Evolutionary conservation across 2,888 invertebrate species (phyloP), one percentile per base, ranked within the genome.

Genomic region (Lithophane socia): DNA sequence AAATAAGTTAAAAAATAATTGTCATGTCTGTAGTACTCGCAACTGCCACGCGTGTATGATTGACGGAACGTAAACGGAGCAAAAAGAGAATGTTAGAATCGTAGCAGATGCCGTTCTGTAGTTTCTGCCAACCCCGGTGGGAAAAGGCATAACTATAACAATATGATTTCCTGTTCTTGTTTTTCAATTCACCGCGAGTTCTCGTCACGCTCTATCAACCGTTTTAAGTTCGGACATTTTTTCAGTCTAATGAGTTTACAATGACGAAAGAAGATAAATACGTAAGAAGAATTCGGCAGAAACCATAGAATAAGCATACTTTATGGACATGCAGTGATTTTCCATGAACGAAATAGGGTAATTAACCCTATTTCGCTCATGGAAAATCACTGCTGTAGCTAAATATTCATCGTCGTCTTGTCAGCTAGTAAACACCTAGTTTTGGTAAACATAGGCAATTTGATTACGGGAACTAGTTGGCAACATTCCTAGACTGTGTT

Each of bases 191-290:
- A 24, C 52, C 56, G 70, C 67, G 13, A 61, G 61, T 21, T 61
- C 7, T 37, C 49, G 77, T 77, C 74, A 75, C 73, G 72, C 81
- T 77, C 54, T 69, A 77, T 72, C 54, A 74, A 74, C 65, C 56
- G 58, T 67, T 79, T 60, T 60, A 49, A 37, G 24, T 60, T n/a
- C n/a, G 42, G 66, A 3, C 7, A 64, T 64, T 83, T 82, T 83
- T 68, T 63, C 47, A 44, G 13, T 4, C 0, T 69, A 74, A 74
- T 60, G 47, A 69, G 64, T 65, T 58, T 47, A 54, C 47, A 69
- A 69, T 56, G 52, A 37, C 49, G 58, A 49, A 58, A 63, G 61
- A 47, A 56, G 42, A 49, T 69, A 29, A 63, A 54, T 54, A 60
- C 18, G 52, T 52, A 18, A 7, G 29, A 42, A 29, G 47, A 74